Base-by-base conservation (phyloP, 1,140 invertebrate species). In the Nylanderia fulva region DNA sequence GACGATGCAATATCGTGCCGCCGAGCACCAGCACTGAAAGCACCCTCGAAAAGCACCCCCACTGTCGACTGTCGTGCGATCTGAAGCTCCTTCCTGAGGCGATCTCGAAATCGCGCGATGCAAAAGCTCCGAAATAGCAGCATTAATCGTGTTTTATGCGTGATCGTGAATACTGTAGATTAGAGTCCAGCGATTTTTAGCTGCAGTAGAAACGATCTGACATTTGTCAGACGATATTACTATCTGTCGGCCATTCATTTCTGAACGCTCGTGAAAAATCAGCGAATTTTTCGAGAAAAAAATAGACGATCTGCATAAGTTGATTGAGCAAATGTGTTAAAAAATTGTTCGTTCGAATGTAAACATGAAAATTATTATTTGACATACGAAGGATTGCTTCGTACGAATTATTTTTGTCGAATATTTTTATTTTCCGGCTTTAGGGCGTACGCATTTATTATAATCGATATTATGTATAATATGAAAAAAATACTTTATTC, bases 11-110 rank as follows among this genome's bases (percentile, higher is more conserved):
- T 92, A 90, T 91, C 91, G 92, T 93, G 91, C 89, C 92, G 91
- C 85, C 90, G 88, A 94, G 92, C 92, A 94, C 93, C 91, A 89
- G 92, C 93, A 93, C 93, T 91, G 90, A 92, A 87, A 94, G 93
- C 92, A 94, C 92, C 90, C 90, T 89, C 90, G 90, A 91, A 88
- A 84, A 89, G 89, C 93, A 93, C 93, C 91, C 87, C 89, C 90
- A 88, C 88, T 90, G 84, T 89, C 91, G 91, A 91, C 75, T 92
- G 89, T 90, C 77, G 90, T 86, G 90, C 85, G 83, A 91, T 76
- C 84, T 91, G 82, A 87, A 82, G 80, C 90, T 87, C 88, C 71
- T 42, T 61, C 79, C 71, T 85, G 82, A 66, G 58, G 88, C 79
- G 77, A 84, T 84, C 86, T 87, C 86, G 82, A 85, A 76, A 66